Percentiles rank a stretch among this genome's conserved stretches.
phyloP scores from a whole-genome alignment of 2,888 invertebrate species.

The Drosophila phalerata region DNA sequence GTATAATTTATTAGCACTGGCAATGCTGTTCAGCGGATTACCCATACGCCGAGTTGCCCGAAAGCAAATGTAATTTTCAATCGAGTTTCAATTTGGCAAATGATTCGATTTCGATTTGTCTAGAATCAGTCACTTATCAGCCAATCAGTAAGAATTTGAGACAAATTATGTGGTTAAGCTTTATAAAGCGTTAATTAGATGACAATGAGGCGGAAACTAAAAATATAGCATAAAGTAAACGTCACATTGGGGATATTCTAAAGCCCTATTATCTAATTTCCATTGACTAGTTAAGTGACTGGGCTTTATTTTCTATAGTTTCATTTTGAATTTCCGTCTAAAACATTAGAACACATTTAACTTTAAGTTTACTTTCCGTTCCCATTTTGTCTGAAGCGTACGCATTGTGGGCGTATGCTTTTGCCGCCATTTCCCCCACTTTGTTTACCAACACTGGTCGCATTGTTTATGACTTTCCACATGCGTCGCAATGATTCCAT shows the following conservation, averaged over 20 bases:
- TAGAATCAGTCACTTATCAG: not conserved
- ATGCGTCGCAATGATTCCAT: slow-evolving; percentile 2
- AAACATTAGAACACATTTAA: not conserved
- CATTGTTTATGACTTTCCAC: slow-evolving; percentile 24
- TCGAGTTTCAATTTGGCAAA: slow-evolving; percentile 10
- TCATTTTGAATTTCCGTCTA: not conserved
- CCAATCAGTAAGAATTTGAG: not conserved
- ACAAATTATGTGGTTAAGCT: not conserved
- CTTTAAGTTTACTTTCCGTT: not conserved
- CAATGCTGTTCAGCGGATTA: slow-evolving; percentile 20
- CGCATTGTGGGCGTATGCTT: not conserved
- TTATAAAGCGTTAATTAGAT: not conserved
- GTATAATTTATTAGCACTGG: slow-evolving; percentile 28
- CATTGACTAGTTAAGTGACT: slow-evolving; percentile 3
- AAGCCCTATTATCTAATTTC: not conserved
- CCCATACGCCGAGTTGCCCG: slow-evolving; percentile 31
- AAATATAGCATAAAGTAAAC: not conserved
- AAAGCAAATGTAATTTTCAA: slow-evolving; percentile 8
- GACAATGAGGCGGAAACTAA: not conserved
- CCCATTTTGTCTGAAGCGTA: not conserved
- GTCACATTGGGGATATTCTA: not conserved
- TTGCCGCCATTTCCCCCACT: not conserved
- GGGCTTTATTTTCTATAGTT: not conserved
- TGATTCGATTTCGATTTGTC: slow-evolving; percentile 4
- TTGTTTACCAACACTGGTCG: slow-evolving; percentile 17